These are phyloP conservation scores for Meteorus colon DNA, from an alignment of 2,888 invertebrate genomes.

Conservation along the genomic window DNA sequence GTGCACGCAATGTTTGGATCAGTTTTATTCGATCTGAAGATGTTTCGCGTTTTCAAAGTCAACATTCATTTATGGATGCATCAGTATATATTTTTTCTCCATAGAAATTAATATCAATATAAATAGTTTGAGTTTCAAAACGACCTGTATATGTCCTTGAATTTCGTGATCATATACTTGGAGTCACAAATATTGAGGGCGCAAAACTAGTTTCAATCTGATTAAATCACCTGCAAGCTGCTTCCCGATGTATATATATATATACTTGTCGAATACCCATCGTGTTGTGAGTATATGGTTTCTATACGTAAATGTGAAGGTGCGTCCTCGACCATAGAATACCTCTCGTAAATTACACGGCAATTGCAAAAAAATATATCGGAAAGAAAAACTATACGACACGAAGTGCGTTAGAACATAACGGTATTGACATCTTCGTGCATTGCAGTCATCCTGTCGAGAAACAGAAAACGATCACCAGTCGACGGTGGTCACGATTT, in stretches of 20 bases:
- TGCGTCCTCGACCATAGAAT: slow-evolving; percentile 57
- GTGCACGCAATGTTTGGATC: too few relatives aligned
- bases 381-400: slow-evolving; percentile 59
- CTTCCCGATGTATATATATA: background rate
- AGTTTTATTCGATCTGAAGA: too few relatives aligned
- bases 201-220: slow-evolving; percentile 64
- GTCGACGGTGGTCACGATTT: slow-evolving; percentile 49
- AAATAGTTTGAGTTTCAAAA: background rate
- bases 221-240: slow-evolving; percentile 70
- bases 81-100: too few relatives aligned
- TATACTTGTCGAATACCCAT: slow-evolving; percentile 26
- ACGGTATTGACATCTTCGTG: slow-evolving; percentile 58
- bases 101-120: background rate
- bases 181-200: slow-evolving; percentile 65
- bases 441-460: slow-evolving; percentile 42
- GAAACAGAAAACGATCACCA: slow-evolving; percentile 41
- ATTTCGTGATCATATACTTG: slow-evolving; percentile 45
- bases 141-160: background rate
- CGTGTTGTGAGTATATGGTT: slow-evolving; percentile 49
- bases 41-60: too few relatives aligned
- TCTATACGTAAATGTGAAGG: slow-evolving; percentile 21
- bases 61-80: too few relatives aligned
- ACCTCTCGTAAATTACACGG: slow-evolving; percentile 59
- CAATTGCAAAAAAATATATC: slow-evolving; percentile 50
- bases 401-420: slow-evolving; percentile 61